Base-by-base conservation (phyloP, 37 sponge, comb jelly and placozoan species). In the Sycon ciliatum region DNA sequence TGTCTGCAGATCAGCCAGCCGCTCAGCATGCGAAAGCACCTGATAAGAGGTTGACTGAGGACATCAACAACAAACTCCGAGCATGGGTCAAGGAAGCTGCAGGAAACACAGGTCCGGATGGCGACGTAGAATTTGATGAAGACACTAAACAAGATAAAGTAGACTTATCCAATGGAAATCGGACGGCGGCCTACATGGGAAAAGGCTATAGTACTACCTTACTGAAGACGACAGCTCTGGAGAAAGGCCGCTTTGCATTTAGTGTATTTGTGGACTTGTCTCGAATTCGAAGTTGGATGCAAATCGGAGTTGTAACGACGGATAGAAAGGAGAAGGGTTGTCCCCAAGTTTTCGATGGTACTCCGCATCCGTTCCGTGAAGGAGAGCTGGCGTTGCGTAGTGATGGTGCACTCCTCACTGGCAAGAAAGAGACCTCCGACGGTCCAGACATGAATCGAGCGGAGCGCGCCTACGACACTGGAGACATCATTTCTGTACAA, bases 271-370 rank as follows among this genome's bases (percentile, higher is more conserved):
- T 92, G 16, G 93, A 92, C 57, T 71, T 30, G 24, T 87, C 88
- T 16, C 76, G 93, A 22, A 82, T 85, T 26, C 85, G 75, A 35
- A 88, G 93, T 18, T 92, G 93, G 93, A 87, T 87, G 58, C 93
- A 92, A 35, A 79, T 92, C 33, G 93, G 93, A 31, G 83, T 92
- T 24, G 83, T 92, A 1, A 81, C 84, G 54, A 42, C 74, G 52
- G 57, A 73, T 34, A 42, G 93, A n/a, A 71, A 60, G 72, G 54
- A 75, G 13, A 28, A 27, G 3, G 71, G 73, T 26, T 85, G 89
- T 38, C 33, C 55, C 27, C 84, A 85, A 5, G 39, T 39, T 3
- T 92, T 89, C 89, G 93, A 92, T 46, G 88, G 93, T 0, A 87
- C 84, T 33, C 93, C 93, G 0, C 93, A 92, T 69, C 93, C 93